These are phyloP conservation scores for Pseudopleuronectes americanus DNA, from an alignment of 2,797 vertebrate species.

Conservation along the genomic window DNA sequence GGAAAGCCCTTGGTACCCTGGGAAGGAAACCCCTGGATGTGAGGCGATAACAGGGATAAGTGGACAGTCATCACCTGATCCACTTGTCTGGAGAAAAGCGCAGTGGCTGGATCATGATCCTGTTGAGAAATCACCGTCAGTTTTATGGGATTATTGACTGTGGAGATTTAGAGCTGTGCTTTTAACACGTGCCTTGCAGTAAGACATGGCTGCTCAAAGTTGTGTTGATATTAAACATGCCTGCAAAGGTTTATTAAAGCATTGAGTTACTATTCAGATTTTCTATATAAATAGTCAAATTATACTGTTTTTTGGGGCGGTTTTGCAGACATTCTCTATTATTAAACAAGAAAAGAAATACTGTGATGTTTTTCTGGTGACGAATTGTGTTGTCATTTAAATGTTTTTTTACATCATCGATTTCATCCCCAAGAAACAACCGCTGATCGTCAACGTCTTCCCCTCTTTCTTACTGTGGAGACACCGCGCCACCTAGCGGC, in stretches of 20 bases:
- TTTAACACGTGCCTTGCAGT: not conserved
- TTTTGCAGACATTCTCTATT: not conserved
- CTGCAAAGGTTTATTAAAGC: not conserved
- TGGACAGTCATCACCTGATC: constrained; percentile 72
- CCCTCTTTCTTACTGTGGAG: constrained; percentile 5
- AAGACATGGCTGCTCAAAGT: not conserved
- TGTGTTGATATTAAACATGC: not conserved
- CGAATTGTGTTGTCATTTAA: not conserved
- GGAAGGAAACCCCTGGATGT: constrained; percentile 85
- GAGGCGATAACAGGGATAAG: constrained; percentile 71
- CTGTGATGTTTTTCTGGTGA: not conserved
- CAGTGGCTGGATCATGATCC: constrained; percentile 31
- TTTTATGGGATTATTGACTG: not conserved
- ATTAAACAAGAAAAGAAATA: not conserved
- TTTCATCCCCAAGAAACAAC: not conserved
- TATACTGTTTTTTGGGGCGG: not conserved
- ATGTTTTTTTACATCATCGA: not conserved
- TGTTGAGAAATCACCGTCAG: constrained; percentile 5
- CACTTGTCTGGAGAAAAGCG: constrained; percentile 35
- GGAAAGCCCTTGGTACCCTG: constrained; percentile 81
- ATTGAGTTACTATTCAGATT: not conserved
- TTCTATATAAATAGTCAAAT: not conserved
- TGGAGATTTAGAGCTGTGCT: not conserved
- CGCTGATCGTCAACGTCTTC: not conserved
- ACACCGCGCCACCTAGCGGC: constrained; percentile 66